Conservation (phyloP, 1,140 invertebrate genomes). For the Eumaeus atala region DNA sequence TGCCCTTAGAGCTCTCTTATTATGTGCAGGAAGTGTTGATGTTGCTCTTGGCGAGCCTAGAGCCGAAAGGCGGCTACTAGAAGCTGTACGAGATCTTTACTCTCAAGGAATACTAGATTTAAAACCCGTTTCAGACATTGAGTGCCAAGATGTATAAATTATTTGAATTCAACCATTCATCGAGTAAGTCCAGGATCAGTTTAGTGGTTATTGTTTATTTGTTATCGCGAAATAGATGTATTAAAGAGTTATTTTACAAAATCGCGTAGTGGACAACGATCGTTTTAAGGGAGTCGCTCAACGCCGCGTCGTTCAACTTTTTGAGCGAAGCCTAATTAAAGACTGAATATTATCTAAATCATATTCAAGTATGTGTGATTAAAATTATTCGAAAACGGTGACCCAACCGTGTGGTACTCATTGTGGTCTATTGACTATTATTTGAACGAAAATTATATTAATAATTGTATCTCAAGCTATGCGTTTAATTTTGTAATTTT, state of each 20-base stretch:
- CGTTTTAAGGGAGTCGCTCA: slow-evolving; percentile 31
- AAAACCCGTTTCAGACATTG: slow-evolving; percentile 53
- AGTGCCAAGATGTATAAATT: slow-evolving; percentile 47
- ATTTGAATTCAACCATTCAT: slow-evolving; percentile 35
- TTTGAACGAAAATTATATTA: slow-evolving; percentile 42
- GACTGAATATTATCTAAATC: slow-evolving; percentile 66
- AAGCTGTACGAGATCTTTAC: slow-evolving; percentile 64
- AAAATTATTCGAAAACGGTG: slow-evolving; percentile 13
- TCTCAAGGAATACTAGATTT: slow-evolving; percentile 53
- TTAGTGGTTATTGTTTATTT: slow-evolving; percentile 35
- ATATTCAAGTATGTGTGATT: slow-evolving; percentile 26
- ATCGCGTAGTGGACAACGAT: slow-evolving; percentile 32
- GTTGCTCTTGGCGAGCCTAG: slow-evolving; percentile 82
- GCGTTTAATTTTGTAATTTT: slow-evolving; percentile 29
- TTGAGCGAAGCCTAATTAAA: slow-evolving; percentile 54
- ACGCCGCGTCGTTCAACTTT: slow-evolving; percentile 16
- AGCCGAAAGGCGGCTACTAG: slow-evolving; percentile 67
- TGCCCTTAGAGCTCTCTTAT: slow-evolving; percentile 81
- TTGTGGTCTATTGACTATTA: slow-evolving; percentile 68
- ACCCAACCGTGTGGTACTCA: slow-evolving; percentile 35
- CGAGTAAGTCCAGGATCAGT: slow-evolving; percentile 34
- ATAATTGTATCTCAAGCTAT: slow-evolving; percentile 25
- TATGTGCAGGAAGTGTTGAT: slow-evolving; percentile 87
- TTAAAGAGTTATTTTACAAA: slow-evolving; percentile 29
- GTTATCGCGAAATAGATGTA: slow-evolving; percentile 49